Percentiles rank a stretch among this genome's conserved stretches.
These are phyloP conservation scores for Mycteria americana DNA, from an alignment of 2,797 vertebrate species.

Conservation along the genomic window DNA sequence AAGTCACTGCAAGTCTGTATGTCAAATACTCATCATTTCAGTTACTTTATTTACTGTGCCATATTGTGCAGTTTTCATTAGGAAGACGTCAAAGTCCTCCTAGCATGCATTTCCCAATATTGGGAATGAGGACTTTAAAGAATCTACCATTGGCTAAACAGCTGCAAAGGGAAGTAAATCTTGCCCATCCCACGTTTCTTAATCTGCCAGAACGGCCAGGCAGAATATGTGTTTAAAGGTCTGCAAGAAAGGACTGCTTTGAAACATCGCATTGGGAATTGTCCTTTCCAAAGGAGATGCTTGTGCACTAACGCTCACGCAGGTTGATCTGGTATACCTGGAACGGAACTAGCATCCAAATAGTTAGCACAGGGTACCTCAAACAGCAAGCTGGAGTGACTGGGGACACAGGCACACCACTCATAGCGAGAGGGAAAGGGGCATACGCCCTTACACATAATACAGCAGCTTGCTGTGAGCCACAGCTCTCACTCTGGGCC, in stretches of 20 bases:
- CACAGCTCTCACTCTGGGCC: neutral
- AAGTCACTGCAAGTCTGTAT: neutral
- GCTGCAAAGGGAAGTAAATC: neutral
- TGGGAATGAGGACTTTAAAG: neutral
- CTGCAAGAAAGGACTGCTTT: neutral
- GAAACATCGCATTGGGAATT: neutral
- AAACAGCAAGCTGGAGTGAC: neutral
- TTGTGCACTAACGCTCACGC: neutral
- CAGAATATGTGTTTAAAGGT: neutral
- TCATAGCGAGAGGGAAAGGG: neutral
- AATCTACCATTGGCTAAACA: neutral
- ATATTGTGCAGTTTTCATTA: neutral
- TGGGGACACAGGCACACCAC: neutral
- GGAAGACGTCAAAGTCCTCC: neutral
- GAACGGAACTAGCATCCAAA: neutral
- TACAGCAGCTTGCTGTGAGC: neutral
- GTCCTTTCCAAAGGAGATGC: neutral
- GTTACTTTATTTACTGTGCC: neutral
- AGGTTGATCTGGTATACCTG: neutral
- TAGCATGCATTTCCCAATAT: neutral
- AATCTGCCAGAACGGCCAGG: neutral
- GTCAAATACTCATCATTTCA: neutral
- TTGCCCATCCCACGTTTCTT: neutral
- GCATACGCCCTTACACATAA: neutral
- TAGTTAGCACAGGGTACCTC: neutral